Evolutionary conservation across 2,888 invertebrate genomes (phyloP).

Genomic region (Scelioninae gen. 2): DNA sequence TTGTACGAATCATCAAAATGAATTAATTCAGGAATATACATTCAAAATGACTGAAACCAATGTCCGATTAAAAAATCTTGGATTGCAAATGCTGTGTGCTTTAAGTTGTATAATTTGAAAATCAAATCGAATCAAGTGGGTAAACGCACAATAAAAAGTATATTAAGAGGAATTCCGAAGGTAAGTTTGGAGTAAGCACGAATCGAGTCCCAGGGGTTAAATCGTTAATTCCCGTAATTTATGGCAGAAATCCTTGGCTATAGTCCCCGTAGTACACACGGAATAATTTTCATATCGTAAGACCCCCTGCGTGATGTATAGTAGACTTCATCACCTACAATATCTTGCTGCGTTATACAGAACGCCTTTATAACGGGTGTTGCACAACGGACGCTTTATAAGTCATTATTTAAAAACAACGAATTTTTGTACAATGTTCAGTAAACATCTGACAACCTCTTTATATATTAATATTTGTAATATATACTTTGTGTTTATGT

Average conservation of each 20-base stretch:
- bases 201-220: slow-evolving; percentile 48
- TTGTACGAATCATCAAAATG: too few relatives aligned
- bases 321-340: slow-evolving; percentile 66
- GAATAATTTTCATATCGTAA: slow-evolving; percentile 73
- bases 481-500: too few relatives aligned
- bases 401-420: slow-evolving; percentile 59
- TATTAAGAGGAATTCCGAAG: slow-evolving; percentile 26
- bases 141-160: not conserved
- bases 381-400: too few relatives aligned
- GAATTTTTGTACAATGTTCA: too few relatives aligned
- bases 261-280: slow-evolving; percentile 63
- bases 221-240: slow-evolving; percentile 70
- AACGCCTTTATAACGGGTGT: slow-evolving; percentile 66
- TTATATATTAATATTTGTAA: too few relatives aligned
- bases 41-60: too few relatives aligned
- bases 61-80: too few relatives aligned
- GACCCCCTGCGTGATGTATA: slow-evolving; percentile 69
- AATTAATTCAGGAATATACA: too few relatives aligned
- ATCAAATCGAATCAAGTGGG: too few relatives aligned
- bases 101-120: too few relatives aligned
- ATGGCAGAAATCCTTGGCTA: slow-evolving; percentile 67
- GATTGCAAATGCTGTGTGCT: too few relatives aligned
- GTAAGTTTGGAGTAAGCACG: slow-evolving; percentile 26
- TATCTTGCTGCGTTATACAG: slow-evolving; percentile 64
- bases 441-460: too few relatives aligned